Conservation (phyloP, 2,113 vertebrate species). For the Dunckerocampus dactyliophorus region DNA sequence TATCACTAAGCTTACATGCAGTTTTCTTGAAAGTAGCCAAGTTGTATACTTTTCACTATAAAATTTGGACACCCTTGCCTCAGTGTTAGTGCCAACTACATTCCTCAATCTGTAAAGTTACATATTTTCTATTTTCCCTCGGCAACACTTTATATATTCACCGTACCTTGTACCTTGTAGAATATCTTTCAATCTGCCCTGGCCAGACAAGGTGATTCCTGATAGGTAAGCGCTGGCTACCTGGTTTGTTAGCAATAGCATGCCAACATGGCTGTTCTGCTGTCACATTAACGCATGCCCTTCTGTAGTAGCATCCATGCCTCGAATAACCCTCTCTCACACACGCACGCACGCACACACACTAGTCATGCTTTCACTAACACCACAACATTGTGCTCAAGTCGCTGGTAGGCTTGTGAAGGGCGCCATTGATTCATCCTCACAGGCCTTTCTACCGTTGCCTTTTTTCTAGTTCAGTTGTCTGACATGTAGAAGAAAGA, state of each 20-base stretch:
- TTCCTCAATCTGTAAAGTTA: neutral
- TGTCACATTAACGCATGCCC: conserved; percentile 52
- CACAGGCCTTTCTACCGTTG: conserved; percentile 2
- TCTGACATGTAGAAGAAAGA: conserved; percentile 6
- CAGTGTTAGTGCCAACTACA: too few relatives aligned
- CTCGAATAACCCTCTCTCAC: neutral
- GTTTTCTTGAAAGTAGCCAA: too few relatives aligned
- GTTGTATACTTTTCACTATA: too few relatives aligned
- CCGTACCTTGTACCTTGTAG: conserved; percentile 78
- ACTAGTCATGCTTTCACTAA: conserved; percentile 62
- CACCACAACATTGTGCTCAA: conserved; percentile 20
- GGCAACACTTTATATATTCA: neutral
- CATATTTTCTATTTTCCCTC: neutral
- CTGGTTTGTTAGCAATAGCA: conserved; percentile 51
- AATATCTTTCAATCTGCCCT: conserved; percentile 98
- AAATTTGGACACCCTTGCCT: too few relatives aligned
- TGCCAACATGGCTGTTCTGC: conserved; percentile 46
- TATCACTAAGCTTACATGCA: too few relatives aligned
- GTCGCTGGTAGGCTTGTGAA: neutral
- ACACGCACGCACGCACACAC: conserved; percentile 25
- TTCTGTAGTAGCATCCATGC: conserved; percentile 26
- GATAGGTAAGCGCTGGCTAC: conserved; percentile 87
- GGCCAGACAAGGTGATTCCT: conserved; percentile 92
- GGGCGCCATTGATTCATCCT: conserved; percentile 6
- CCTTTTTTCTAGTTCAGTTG: conserved; percentile 3